phyloP scores from a whole-genome alignment of 2,113 vertebrate species.

The Hystrix brachyura region DNA sequence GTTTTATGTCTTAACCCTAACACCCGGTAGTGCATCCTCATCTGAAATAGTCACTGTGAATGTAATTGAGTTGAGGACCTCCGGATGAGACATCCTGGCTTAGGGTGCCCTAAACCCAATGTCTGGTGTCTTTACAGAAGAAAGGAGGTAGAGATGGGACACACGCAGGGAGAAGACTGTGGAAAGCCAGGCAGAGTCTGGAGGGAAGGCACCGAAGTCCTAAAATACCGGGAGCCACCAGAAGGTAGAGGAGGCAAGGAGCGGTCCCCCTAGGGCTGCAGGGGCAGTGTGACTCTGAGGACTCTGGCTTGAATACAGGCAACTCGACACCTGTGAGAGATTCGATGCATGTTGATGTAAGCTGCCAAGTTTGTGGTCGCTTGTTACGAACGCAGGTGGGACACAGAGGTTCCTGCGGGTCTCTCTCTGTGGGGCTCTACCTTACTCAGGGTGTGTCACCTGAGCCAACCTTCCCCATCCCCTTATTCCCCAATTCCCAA shows the following conservation, averaged over 20 bases:
- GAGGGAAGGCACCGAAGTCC: not conserved
- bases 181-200: not conserved
- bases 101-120: not conserved
- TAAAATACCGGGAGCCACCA: not conserved
- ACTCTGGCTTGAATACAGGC: not conserved
- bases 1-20: not conserved
- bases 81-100: not conserved
- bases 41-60: not conserved
- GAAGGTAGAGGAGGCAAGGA: too few relatives aligned
- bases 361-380: not conserved
- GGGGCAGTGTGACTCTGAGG: not conserved
- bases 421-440: not conserved
- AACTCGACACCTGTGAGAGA: not conserved
- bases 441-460: not conserved
- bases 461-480: not conserved
- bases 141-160: not conserved
- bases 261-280: not conserved
- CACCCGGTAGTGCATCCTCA: not conserved
- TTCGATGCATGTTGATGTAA: not conserved
- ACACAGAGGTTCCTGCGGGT: not conserved
- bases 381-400: not conserved
- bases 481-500: not conserved
- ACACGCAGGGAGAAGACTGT: not conserved
- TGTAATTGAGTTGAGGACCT: not conserved
- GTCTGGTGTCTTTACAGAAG: not conserved